Evolutionary conservation across 2,888 invertebrate species (phyloP).

Genomic region (Zygaena filipendulae): DNA sequence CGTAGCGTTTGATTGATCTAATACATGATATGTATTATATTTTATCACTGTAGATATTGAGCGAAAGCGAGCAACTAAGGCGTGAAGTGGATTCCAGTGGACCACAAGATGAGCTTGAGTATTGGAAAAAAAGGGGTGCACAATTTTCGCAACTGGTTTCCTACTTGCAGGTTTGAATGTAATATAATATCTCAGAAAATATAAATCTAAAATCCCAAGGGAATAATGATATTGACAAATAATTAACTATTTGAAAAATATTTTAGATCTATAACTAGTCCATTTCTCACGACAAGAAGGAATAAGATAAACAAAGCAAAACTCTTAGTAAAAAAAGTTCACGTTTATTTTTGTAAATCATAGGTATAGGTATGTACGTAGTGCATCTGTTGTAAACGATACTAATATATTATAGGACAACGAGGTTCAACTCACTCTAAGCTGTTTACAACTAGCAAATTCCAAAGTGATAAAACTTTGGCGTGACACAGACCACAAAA

Average conservation of each 20-base stretch:
- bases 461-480: constrained; percentile 85
- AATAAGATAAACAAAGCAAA: too few species aligned
- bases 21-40: neutral
- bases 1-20: too few species aligned
- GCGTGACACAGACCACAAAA: constrained; percentile 88
- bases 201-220: neutral
- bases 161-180: constrained; percentile 75
- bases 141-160: constrained; percentile 90
- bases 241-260: too few species aligned
- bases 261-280: too few species aligned
- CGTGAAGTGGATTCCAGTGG: constrained; percentile 93
- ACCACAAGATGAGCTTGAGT: constrained; percentile 94
- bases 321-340: too few species aligned
- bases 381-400: too few species aligned
- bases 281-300: too few species aligned
- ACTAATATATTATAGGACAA: too few species aligned
- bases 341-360: too few species aligned
- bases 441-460: constrained; percentile 79
- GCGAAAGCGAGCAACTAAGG: constrained; percentile 91
- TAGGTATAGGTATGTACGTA: too few species aligned
- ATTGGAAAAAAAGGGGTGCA: constrained; percentile 95
- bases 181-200: constrained; percentile 1
- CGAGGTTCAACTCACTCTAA: constrained; percentile 81
- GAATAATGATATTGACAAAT: too few species aligned
- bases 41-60: constrained; percentile 69